Evolutionary conservation across 2,797 vertebrate genomes (phyloP), one percentile per base, ranked within the genome.

Genomic region (Triplophysa bombifrons): DNA sequence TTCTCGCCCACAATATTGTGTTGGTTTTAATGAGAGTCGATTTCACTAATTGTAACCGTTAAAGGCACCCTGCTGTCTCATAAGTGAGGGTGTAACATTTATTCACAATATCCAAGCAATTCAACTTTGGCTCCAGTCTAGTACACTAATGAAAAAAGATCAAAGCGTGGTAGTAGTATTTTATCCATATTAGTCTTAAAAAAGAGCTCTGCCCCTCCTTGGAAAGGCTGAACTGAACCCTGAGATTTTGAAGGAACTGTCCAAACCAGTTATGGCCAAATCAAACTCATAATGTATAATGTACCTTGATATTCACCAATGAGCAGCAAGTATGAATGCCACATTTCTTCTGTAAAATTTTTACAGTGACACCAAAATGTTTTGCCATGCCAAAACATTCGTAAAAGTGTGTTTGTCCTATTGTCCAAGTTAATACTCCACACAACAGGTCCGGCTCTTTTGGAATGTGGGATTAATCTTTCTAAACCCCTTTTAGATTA

Each of bases 401-500:
- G 1, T 8, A 19, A 9, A 17, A 6, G 19, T 8, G 60, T 38
- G n/a, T 19, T 8, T 48, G 27, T 20, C 46, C 27, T 48, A 30
- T 50, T 41, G 10, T 50, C 58, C 19, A 69, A 50, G 12, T 22
- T 44, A 55, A 70, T 38, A 66, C 46, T 38, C 41, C 17, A 41
- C 41, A 55, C 61, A 61, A 51, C 13, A 75, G 38, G 22, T 53
- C 70, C 64, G 22, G 10, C 16, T 22, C n/a, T 16, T 73, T 75
- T 86, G 76, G 81, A 48, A 63, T 10, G 83, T 66, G 41, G 74
- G 81, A 88, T 87, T 81, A 83, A 85, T 85, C 83, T 85, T 80
- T 88, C 88, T 83, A 80, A 64, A 74, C 63, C 87, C 91, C 86
- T 85, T 89, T 86, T 85, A 88, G 92, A 93, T 93, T 90, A 92